Percentiles rank a stretch among this genome's conserved stretches.
phyloP scores from a whole-genome alignment of 1,140 invertebrate species.

The Elymnias hypermnestra region DNA sequence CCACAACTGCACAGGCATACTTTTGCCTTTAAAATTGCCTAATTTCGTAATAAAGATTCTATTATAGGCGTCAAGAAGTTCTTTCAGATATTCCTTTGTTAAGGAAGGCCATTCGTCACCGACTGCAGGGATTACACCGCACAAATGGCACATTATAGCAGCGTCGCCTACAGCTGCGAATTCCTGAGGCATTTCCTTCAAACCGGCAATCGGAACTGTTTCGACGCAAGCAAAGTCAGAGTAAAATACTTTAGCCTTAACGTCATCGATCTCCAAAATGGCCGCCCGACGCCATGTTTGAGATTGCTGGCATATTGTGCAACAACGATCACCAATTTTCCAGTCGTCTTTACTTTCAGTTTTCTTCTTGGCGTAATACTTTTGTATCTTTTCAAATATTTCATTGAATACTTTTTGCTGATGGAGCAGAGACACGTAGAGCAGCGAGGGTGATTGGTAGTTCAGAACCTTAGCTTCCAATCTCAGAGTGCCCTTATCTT shows the following conservation, averaged over 20 bases:
- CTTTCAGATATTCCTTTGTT: slow-evolving; percentile 71
- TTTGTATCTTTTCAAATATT: slow-evolving; percentile 66
- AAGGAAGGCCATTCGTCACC: slow-evolving; percentile 73
- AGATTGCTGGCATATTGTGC: slow-evolving; percentile 59
- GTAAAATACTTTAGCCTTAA: slow-evolving; percentile 67
- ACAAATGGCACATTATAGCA: slow-evolving; percentile 76
- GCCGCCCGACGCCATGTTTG: slow-evolving; percentile 74
- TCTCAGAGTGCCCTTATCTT: slow-evolving; percentile 70
- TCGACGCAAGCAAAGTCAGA: slow-evolving; percentile 75
- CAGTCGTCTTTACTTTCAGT: slow-evolving; percentile 41
- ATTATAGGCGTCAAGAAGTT: slow-evolving; percentile 68
- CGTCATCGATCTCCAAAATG: slow-evolving; percentile 58
- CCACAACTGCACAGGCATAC: slow-evolving; percentile 77
- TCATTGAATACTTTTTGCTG: slow-evolving; percentile 52
- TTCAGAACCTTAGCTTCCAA: slow-evolving; percentile 67
- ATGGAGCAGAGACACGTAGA: slow-evolving; percentile 70
- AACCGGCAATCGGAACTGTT: slow-evolving; percentile 43
- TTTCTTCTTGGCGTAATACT: slow-evolving; percentile 60
- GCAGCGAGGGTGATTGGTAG: slow-evolving; percentile 69
- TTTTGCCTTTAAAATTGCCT: slow-evolving; percentile 61
- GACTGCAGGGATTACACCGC: slow-evolving; percentile 75
- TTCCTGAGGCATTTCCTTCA: slow-evolving; percentile 57
- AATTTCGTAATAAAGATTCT: slow-evolving; percentile 63
- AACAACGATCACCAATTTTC: slow-evolving; percentile 66
- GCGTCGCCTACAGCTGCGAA: slow-evolving; percentile 64